phyloP scores from a whole-genome alignment of 2,888 invertebrate species.

The Luperina nickerlii region DNA sequence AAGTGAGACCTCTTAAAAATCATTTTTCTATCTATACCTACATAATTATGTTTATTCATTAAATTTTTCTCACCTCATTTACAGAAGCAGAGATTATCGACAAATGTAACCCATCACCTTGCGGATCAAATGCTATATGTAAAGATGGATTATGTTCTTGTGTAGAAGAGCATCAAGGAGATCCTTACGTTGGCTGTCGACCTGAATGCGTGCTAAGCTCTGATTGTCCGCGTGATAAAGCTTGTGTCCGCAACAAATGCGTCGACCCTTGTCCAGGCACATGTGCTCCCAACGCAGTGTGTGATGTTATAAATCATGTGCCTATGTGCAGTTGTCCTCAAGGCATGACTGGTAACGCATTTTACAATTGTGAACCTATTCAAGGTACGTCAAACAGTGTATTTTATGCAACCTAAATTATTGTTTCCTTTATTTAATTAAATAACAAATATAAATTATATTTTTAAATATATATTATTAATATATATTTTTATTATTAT shows the following conservation, averaged over 20 bases:
- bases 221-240: conserved; percentile 92
- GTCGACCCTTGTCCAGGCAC: conserved; percentile 93
- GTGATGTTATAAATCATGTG: conserved; percentile 93
- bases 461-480: too few relatives aligned
- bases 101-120: conserved; percentile 92
- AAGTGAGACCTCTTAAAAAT: background rate
- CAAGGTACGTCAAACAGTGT: conserved; percentile 75
- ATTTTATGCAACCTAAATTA: background rate
- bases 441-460: too few relatives aligned
- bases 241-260: conserved; percentile 93
- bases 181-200: conserved; percentile 92
- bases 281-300: conserved; percentile 93
- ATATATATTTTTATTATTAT: too few relatives aligned
- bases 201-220: conserved; percentile 93
- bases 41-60: background rate
- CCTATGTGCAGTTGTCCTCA: conserved; percentile 93
- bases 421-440: too few relatives aligned
- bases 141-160: conserved; percentile 91
- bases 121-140: conserved; percentile 91
- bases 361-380: conserved; percentile 91
- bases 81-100: conserved; percentile 78
- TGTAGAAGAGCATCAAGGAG: conserved; percentile 91
- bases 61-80: conserved; percentile 22
- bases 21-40: background rate
- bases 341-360: conserved; percentile 93